Conservation (phyloP, 1,140 invertebrate species). For the Physella acuta region DNA sequence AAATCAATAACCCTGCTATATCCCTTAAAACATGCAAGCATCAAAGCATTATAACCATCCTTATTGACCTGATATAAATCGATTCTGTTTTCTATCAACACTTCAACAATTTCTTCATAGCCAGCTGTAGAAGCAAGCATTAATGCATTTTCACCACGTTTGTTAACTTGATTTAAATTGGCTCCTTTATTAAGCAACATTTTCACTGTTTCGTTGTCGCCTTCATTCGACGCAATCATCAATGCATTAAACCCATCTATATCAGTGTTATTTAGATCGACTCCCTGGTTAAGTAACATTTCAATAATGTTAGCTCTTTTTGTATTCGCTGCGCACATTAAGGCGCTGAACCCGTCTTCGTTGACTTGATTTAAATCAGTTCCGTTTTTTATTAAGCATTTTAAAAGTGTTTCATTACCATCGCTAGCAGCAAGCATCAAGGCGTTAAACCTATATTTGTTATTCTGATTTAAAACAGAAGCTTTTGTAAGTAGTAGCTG, state of each 20-base stretch:
- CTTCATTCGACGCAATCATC: neutral
- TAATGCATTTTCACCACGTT: neutral
- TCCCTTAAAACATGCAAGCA: neutral
- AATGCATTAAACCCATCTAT: neutral
- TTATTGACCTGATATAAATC: neutral
- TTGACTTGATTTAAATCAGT: too few species aligned
- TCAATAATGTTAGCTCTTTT: neutral
- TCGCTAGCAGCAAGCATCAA: too few species aligned
- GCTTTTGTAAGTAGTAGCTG: neutral
- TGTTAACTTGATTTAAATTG: neutral
- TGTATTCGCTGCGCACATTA: neutral
- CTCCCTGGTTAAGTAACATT: neutral
- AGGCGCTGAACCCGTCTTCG: neutral
- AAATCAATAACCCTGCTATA: neutral
- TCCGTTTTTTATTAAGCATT: too few species aligned
- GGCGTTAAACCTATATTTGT: too few species aligned
- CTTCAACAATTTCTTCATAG: neutral
- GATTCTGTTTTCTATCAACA: neutral
- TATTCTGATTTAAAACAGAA: neutral
- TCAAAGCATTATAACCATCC: neutral
- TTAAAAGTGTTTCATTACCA: too few species aligned
- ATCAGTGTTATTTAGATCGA: neutral
- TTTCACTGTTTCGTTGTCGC: neutral
- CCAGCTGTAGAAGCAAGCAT: neutral
- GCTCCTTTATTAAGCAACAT: neutral